A percentile compares a stretch with the other conserved stretches of the same genome.
These are phyloP conservation scores for Notothenia rossii DNA, from an alignment of 2,113 vertebrate species.

Conservation along the genomic window DNA sequence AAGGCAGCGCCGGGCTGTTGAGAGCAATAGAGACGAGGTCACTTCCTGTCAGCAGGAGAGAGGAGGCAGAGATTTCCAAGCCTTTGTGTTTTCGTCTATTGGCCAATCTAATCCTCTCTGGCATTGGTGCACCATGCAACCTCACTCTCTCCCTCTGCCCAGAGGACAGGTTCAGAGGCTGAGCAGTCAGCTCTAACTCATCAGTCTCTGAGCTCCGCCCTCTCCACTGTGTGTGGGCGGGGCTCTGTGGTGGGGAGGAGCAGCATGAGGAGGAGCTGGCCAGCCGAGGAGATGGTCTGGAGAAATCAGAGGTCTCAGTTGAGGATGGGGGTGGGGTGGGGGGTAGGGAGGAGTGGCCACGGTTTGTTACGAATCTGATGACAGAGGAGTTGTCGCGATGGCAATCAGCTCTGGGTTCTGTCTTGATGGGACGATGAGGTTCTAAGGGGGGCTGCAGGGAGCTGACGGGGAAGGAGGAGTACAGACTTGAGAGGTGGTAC, in stretches of 20 bases:
- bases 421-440: slow-evolving; percentile 89
- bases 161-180: slow-evolving; percentile 93
- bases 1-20: slow-evolving; percentile 94
- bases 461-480: slow-evolving; percentile 90
- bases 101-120: slow-evolving; percentile 63
- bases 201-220: slow-evolving; percentile 86
- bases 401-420: slow-evolving; percentile 77
- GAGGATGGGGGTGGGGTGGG: slow-evolving; percentile 83
- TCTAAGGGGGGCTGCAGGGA: slow-evolving; percentile 86
- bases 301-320: slow-evolving; percentile 84
- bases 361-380: slow-evolving; percentile 94
- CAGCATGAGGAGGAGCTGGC: slow-evolving; percentile 77
- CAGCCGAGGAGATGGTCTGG: slow-evolving; percentile 84
- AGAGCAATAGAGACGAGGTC: slow-evolving; percentile 93
- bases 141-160: slow-evolving; percentile 87
- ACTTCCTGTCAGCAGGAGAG: slow-evolving; percentile 89
- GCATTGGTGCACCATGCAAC: slow-evolving; percentile 77
- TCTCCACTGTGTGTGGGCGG: slow-evolving; percentile 76
- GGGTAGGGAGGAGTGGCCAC: slow-evolving; percentile 86
- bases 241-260: slow-evolving; percentile 84
- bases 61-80: slow-evolving; percentile 90
- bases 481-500: slow-evolving; percentile 90
- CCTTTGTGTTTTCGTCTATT: slow-evolving; percentile 90
- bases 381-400: slow-evolving; percentile 91
- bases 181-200: slow-evolving; percentile 80